Evolutionary conservation across 2,113 vertebrate species (phyloP).

Genomic region (Centropus unirufus): DNA sequence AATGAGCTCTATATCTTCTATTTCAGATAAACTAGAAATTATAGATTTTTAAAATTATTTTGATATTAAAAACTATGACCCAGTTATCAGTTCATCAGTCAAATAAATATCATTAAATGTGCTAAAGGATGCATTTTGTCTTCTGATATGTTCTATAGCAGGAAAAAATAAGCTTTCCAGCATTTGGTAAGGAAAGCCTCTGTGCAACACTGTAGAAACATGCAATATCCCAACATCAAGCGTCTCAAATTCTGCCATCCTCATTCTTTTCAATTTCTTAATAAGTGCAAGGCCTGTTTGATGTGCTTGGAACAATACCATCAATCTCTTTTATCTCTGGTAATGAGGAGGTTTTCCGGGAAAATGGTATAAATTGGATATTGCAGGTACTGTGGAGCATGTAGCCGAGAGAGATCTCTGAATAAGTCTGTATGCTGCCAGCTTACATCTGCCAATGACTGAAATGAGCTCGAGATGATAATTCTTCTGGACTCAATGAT

Average conservation of each 20-base stretch:
- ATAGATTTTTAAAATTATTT: constrained; percentile 19
- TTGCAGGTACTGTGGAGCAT: neutral
- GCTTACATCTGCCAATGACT: neutral
- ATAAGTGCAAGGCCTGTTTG: constrained; percentile 1
- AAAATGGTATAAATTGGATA: neutral
- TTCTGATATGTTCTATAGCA: neutral
- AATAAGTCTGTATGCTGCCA: neutral
- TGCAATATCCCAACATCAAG: neutral
- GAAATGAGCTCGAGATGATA: neutral
- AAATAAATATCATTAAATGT: neutral
- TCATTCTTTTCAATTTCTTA: constrained; percentile 1
- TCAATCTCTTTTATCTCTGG: neutral
- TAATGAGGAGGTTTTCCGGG: neutral
- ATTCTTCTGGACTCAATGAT: neutral
- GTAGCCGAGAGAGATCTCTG: neutral
- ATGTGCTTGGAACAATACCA: neutral
- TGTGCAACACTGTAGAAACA: neutral
- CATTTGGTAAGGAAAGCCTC: neutral
- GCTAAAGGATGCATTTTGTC: neutral
- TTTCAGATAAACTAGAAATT: constrained; percentile 34
- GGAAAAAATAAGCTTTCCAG: neutral
- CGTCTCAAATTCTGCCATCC: neutral
- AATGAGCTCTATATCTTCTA: constrained; percentile 15
- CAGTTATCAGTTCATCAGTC: constrained; percentile 35
- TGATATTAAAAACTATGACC: neutral